Base-by-base conservation (phyloP, 2,113 vertebrate species). In the Cyprinodon tularosa region DNA sequence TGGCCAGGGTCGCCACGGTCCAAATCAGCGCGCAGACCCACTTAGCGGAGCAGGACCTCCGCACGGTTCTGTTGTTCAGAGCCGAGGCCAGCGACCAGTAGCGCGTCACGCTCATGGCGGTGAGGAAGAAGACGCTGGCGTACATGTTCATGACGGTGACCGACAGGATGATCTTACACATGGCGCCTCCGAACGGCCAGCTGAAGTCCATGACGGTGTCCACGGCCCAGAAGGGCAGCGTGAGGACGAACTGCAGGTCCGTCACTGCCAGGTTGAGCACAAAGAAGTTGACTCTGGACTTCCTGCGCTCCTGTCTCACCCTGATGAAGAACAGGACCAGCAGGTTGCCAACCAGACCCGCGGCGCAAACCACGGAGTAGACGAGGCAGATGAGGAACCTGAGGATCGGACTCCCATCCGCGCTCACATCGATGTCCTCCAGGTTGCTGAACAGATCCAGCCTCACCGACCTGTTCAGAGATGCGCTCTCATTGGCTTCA, bases 71-170 rank as follows among this genome's bases (percentile, higher is more conserved):
- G 80, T 86, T 88, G 37, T 91, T 91, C 22, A 93, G 86, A 0
- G 92, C 87, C 0, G 91, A 92, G 4, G 85, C 92, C 12, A 94
- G 75, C 0, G 91, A 89, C 73, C 93, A 89, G 93, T 93, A 95
- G 50, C 93, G 92, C 6, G 93, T 93, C 47, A 95, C 85, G 12
- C 94, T 94, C 94, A 93, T 92, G 15, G 93, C 91, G 0, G 94
- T 88, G 68, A 95, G 93, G 14, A 94, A 93, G 72, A 95, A 95
- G 22, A 93, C 93, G 73, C 94, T 92, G 75, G 93, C 93, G 81
- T 93, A 94, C 93, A 91, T 93, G 90, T 93, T 94, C 90, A 95
- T 92, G 61, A 94, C 94, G 0, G 92, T 93, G 73, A 92, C 90
- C 0, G 92, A 94, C 14, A 94, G 92, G 44, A 94, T 39, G 72